Percentiles rank a stretch among this genome's conserved stretches.
Evolutionary conservation across 2,888 invertebrate genomes (phyloP).

Genomic region (Thumatha senex): DNA sequence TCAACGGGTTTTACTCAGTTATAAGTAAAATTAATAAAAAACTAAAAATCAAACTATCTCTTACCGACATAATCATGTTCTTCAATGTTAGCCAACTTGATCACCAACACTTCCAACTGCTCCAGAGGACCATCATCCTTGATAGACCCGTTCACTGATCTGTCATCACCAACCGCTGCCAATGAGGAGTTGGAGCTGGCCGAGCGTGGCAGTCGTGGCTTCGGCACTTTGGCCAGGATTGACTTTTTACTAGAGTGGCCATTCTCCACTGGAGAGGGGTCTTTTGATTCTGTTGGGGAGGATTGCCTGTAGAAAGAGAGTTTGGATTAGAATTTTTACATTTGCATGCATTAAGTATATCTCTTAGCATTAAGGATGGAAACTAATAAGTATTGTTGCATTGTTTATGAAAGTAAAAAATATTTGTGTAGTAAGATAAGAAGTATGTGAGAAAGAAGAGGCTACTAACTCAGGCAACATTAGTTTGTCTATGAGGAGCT

Average conservation of each 20-base stretch:
- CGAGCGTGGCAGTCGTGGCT: constrained; percentile 63
- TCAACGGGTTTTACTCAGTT: too few species aligned
- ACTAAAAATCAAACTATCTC: constrained; percentile 22
- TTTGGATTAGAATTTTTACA: background rate
- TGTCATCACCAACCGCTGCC: constrained; percentile 47
- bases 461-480: too few species aligned
- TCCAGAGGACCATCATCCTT: constrained; percentile 49
- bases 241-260: constrained; percentile 56
- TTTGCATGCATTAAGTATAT: too few species aligned
- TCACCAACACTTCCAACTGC: constrained; percentile 66
- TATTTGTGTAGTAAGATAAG: too few species aligned
- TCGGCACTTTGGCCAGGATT: constrained; percentile 67
- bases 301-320: constrained; percentile 43
- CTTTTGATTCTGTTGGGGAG: constrained; percentile 54
- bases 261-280: constrained; percentile 55
- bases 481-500: too few species aligned
- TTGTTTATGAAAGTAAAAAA: too few species aligned
- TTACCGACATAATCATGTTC: constrained; percentile 75
- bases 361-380: too few species aligned
- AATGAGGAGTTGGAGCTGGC: constrained; percentile 54
- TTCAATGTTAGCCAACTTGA: constrained; percentile 67
- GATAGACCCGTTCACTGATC: constrained; percentile 43
- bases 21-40: too few species aligned
- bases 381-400: too few species aligned
- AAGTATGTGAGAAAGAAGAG: too few species aligned